phyloP scores from a whole-genome alignment of 2,113 vertebrate genomes.

The Sciurus niger region DNA sequence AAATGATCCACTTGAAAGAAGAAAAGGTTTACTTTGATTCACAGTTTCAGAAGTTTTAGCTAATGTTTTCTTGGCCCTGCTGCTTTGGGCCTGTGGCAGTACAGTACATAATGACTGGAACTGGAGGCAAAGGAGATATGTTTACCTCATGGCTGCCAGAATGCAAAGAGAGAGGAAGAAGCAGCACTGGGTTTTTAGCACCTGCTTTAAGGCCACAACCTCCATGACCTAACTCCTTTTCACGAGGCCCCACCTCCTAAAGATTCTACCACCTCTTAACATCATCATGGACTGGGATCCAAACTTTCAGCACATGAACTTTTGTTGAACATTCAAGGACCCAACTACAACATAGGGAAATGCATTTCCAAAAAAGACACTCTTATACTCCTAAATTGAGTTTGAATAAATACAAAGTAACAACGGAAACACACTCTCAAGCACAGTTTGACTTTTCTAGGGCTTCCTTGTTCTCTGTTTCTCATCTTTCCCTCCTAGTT shows the following conservation, averaged over 20 bases:
- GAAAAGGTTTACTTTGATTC: fast-evolving
- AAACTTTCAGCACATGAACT: too few species aligned
- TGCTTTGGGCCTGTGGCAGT: background rate
- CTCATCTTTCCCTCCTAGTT: background rate
- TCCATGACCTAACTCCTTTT: background rate
- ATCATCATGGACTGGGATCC: background rate
- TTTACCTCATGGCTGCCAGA: fast-evolving
- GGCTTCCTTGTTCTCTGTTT: background rate
- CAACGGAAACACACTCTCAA: background rate
- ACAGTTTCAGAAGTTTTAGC: background rate
- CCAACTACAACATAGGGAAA: background rate
- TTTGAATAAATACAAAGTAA: conserved; percentile 3
- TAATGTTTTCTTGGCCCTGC: background rate
- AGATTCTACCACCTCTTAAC: background rate
- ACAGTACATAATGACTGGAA: fast-evolving
- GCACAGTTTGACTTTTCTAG: background rate
- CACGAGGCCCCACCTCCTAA: background rate
- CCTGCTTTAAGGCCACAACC: background rate
- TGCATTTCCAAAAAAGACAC: background rate
- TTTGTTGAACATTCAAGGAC: background rate
- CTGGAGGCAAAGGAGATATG: background rate
- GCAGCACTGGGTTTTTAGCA: fast-evolving
- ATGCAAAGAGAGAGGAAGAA: background rate
- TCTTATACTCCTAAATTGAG: background rate
- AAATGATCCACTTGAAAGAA: background rate